These are phyloP conservation scores for Onychomys torridus DNA, from an alignment of 2,797 vertebrate genomes.

Conservation along the genomic window DNA sequence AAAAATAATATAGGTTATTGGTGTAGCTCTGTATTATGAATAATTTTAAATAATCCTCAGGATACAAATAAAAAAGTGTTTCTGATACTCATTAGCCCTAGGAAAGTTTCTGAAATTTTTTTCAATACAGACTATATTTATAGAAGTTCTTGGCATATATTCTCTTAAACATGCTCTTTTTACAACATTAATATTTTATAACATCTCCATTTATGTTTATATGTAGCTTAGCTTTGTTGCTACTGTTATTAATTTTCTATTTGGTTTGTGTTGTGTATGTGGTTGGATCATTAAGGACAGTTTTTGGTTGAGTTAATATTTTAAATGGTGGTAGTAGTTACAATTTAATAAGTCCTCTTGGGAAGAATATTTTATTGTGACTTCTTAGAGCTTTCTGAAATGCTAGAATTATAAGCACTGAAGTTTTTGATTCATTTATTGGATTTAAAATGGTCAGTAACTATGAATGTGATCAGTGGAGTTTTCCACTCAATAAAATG, in stretches of 20 bases:
- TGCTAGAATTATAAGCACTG: neutral
- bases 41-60: neutral
- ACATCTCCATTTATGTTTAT: slow-evolving; percentile 51
- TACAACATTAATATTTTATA: slow-evolving; percentile 45
- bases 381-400: slow-evolving; percentile 53
- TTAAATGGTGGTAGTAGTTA: slow-evolving; percentile 4
- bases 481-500: neutral
- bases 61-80: neutral
- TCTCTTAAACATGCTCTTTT: slow-evolving; percentile 28
- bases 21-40: neutral
- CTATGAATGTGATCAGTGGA: neutral
- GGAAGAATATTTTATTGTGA: slow-evolving; percentile 2
- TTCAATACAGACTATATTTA: neutral
- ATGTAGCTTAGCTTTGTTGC: slow-evolving; percentile 24
- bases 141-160: neutral
- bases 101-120: slow-evolving; percentile 36
- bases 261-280: neutral
- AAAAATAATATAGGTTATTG: neutral
- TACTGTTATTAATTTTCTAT: slow-evolving; percentile 40
- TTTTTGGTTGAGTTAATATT: slow-evolving; percentile 54
- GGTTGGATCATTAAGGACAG: neutral
- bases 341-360: slow-evolving; percentile 32
- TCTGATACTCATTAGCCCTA: neutral
- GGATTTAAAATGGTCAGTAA: slow-evolving; percentile 37
- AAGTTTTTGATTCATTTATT: neutral